Percentiles rank a stretch among this genome's conserved stretches.
phyloP scores from a whole-genome alignment of 2,113 vertebrate species.

The Myxocyprinus asiaticus region DNA sequence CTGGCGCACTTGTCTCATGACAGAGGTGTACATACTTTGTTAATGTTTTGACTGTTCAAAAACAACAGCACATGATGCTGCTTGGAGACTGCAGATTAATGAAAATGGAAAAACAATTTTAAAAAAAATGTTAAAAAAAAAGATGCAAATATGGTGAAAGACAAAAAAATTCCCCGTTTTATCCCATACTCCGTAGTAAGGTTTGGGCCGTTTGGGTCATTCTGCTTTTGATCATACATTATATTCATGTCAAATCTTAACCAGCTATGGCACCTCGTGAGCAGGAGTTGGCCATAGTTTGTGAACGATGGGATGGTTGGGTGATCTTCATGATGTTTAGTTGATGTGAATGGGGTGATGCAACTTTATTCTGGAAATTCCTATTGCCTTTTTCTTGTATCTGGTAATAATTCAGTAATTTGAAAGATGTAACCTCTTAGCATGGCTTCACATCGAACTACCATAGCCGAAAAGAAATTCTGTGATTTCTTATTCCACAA shows the following conservation, averaged over 20 bases:
- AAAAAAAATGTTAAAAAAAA: conserved; percentile 72
- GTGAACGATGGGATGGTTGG: conserved; percentile 83
- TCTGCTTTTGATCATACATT: conserved; percentile 85
- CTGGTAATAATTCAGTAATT: conserved; percentile 92
- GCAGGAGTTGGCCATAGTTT: conserved; percentile 88
- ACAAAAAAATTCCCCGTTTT: conserved; percentile 70
- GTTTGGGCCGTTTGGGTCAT: conserved; percentile 88
- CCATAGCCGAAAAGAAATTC: conserved; percentile 85
- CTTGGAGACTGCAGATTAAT: conserved; percentile 90
- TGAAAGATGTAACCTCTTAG: conserved; percentile 98
- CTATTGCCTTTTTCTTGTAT: conserved; percentile 88
- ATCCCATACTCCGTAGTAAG: conserved; percentile 89
- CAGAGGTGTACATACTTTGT: conserved; percentile 99
- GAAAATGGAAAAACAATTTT: conserved; percentile 70
- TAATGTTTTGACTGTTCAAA: conserved; percentile 98
- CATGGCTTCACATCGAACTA: conserved; percentile 99
- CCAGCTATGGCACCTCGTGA: conserved; percentile 85
- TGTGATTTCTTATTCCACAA: conserved; percentile 80
- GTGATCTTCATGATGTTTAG: conserved; percentile 91
- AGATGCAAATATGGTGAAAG: conserved; percentile 60
- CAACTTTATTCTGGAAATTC: conserved; percentile 93
- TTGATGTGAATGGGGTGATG: conserved; percentile 96
- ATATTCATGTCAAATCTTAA: conserved; percentile 71
- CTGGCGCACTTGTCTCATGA: conserved; percentile 96
- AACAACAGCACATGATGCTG: conserved; percentile 71